Percentiles rank a stretch among this genome's conserved stretches.
Evolutionary conservation across 2,888 invertebrate species (phyloP).

Genomic region (Pemphredon lugubris): DNA sequence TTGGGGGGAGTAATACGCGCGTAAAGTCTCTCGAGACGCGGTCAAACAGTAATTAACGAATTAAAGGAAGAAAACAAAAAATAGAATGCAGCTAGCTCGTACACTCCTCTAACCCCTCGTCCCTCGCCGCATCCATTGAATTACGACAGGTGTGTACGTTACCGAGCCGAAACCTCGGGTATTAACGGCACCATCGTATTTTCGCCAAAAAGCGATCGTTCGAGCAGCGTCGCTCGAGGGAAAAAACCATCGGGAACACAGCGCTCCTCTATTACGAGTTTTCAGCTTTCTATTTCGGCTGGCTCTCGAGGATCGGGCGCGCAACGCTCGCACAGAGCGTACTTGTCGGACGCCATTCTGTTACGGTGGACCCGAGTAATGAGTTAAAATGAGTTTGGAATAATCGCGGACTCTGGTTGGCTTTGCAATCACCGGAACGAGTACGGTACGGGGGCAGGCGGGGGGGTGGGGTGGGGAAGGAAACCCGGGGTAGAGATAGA

Average conservation of each 20-base stretch:
- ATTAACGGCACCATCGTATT: too few species aligned
- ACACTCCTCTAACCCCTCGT: not conserved
- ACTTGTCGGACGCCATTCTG: constrained; percentile 64
- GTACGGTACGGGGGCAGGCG: constrained; percentile 49
- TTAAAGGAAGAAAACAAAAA: not conserved
- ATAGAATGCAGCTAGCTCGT: not conserved
- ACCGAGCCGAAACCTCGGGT: too few species aligned
- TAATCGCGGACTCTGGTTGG: constrained; percentile 65
- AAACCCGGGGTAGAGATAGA: constrained; percentile 42
- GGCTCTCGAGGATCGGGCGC: constrained; percentile 19
- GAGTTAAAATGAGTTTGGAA: constrained; percentile 74
- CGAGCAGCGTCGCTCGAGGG: too few species aligned
- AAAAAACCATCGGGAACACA: not conserved
- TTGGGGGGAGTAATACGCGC: not conserved
- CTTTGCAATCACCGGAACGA: constrained; percentile 47
- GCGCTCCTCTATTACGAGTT: constrained; percentile 35
- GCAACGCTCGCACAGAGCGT: constrained; percentile 36
- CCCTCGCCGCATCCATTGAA: not conserved
- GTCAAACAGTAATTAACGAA: not conserved
- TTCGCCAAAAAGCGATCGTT: constrained; percentile 1
- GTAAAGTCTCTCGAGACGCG: not conserved
- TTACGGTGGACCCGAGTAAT: constrained; percentile 63
- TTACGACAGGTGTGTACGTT: not conserved
- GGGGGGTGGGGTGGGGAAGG: constrained; percentile 46
- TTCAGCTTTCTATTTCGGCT: constrained; percentile 41